A percentile compares a stretch with the other conserved stretches of the same genome.
These are phyloP conservation scores for Rhagoletis zephyria DNA, from an alignment of 1,140 invertebrate species.

Conservation along the genomic window DNA sequence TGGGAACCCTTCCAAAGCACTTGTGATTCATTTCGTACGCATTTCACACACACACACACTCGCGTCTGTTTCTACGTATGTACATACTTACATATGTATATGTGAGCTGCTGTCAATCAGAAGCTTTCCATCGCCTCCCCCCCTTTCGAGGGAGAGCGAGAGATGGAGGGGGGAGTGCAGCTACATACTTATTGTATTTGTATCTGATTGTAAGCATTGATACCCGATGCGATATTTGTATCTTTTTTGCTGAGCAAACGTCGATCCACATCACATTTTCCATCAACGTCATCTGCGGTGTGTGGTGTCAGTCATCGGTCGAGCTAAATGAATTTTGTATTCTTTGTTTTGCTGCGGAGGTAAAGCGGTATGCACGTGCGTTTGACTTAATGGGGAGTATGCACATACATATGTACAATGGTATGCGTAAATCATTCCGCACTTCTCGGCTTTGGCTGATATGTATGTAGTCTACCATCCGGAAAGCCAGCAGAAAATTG, in stretches of 20 bases:
- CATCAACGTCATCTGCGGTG: conserved; percentile 32
- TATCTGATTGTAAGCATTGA: background rate
- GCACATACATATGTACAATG: background rate
- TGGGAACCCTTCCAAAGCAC: background rate
- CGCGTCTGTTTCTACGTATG: too few relatives aligned
- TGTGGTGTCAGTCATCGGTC: conserved; percentile 16
- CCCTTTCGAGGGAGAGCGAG: background rate
- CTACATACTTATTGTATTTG: background rate
- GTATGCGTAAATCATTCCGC: background rate
- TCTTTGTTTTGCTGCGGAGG: background rate
- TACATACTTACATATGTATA: background rate
- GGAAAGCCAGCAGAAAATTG: too few relatives aligned
- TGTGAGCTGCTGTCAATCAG: conserved; percentile 19
- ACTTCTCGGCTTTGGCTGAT: background rate
- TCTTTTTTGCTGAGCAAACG: background rate
- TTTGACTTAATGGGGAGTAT: background rate
- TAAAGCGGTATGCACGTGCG: background rate
- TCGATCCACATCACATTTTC: background rate
- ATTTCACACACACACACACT: too few relatives aligned
- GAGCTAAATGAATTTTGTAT: conserved; percentile 13
- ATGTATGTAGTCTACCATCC: background rate
- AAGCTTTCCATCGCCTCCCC: background rate
- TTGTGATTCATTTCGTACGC: background rate
- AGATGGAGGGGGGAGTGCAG: background rate
- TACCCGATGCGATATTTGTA: background rate